phyloP scores from a whole-genome alignment of 2,888 invertebrate genomes.

The Cheilosia variabilis region DNA sequence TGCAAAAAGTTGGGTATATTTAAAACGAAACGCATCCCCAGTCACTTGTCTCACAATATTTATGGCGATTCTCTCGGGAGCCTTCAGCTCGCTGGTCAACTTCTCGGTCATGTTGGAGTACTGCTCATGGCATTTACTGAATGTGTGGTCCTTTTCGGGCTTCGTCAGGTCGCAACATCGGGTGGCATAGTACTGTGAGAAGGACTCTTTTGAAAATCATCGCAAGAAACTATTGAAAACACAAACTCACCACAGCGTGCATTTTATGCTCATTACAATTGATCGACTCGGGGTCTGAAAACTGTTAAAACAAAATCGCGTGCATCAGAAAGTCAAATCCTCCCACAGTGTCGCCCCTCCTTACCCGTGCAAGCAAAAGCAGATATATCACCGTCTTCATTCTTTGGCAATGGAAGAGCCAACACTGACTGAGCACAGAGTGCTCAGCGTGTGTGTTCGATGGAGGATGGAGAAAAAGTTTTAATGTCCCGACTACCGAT shows the following conservation, averaged over 20 bases:
- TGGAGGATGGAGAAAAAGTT: background rate
- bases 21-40: background rate
- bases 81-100: background rate
- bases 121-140: constrained; percentile 14
- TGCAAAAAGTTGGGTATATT: background rate
- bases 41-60: constrained; percentile 17
- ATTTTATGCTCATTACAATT: constrained; percentile 25
- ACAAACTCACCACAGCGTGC: constrained; percentile 32
- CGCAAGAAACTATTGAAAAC: background rate
- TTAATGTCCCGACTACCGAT: constrained; percentile 19
- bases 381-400: constrained; percentile 38
- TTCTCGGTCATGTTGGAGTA: background rate
- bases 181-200: constrained; percentile 28
- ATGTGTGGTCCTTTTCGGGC: constrained; percentile 2
- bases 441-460: background rate
- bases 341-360: background rate
- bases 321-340: background rate
- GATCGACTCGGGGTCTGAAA: background rate
- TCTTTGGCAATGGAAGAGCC: constrained; percentile 12
- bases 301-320: background rate
- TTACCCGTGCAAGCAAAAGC: constrained; percentile 27
- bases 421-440: constrained; percentile 9
- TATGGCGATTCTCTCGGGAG: constrained; percentile 40
- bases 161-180: constrained; percentile 18
- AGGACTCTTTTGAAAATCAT: background rate